phyloP scores from a whole-genome alignment of 2,888 invertebrate genomes.

The Drosophila quinaria region DNA sequence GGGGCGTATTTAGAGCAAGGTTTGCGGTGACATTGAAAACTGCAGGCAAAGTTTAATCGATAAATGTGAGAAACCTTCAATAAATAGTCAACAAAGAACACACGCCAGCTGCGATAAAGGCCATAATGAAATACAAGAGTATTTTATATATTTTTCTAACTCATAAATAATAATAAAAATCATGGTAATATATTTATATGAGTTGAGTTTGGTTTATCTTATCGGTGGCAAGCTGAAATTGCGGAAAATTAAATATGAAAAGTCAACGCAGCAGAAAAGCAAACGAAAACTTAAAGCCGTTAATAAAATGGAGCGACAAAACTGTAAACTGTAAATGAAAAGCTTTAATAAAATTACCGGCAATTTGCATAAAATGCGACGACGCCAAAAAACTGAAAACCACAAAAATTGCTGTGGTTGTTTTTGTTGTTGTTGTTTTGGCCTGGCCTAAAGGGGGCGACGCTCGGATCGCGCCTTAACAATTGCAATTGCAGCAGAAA shows the following conservation, averaged over 20 bases:
- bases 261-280: constrained; percentile 60
- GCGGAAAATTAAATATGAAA: constrained; percentile 70
- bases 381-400: constrained; percentile 40
- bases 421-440: constrained; percentile 23
- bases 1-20: constrained; percentile 65
- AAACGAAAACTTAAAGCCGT: constrained; percentile 34
- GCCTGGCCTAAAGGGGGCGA: constrained; percentile 44
- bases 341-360: constrained; percentile 69
- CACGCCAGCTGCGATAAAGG: constrained; percentile 7
- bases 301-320: constrained; percentile 74
- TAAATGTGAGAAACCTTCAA: constrained; percentile 50
- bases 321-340: constrained; percentile 74
- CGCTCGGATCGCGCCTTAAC: constrained; percentile 53
- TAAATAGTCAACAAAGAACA: constrained; percentile 32
- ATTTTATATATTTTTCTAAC: constrained; percentile 18
- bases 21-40: constrained; percentile 72
- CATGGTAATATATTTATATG: constrained; percentile 27
- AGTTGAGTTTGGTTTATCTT: constrained; percentile 27
- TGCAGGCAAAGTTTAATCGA: constrained; percentile 75
- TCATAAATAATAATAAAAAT: constrained; percentile 6
- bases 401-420: constrained; percentile 49
- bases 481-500: constrained; percentile 58
- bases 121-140: constrained; percentile 6
- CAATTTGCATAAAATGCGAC: constrained; percentile 72
- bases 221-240: constrained; percentile 31